Conservation (phyloP, 2,888 invertebrate genomes). For the Pteria penguin region DNA sequence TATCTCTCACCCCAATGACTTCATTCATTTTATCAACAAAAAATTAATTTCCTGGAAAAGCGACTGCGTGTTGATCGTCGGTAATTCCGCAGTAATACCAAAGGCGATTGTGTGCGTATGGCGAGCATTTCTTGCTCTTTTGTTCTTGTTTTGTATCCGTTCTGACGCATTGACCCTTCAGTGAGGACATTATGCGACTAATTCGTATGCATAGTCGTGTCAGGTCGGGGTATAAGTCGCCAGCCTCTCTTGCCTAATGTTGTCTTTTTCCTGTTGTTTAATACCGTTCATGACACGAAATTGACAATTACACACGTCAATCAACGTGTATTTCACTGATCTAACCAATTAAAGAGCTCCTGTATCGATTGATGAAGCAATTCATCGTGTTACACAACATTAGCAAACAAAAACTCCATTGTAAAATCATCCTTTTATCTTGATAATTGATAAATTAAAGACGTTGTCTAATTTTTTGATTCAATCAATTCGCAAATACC, state of each 20-base stretch:
- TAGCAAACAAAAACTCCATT: background rate
- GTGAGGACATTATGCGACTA: background rate
- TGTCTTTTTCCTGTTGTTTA: background rate
- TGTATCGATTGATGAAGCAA: background rate
- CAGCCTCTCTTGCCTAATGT: background rate
- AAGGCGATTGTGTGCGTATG: constrained; percentile 4
- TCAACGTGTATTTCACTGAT: background rate
- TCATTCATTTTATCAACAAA: background rate
- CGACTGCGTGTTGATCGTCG: constrained; percentile 29
- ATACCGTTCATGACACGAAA: background rate
- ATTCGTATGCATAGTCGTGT: constrained; percentile 33
- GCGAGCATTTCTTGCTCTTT: background rate
- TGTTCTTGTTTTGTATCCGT: background rate
- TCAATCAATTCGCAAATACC: too few species aligned
- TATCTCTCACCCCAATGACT: background rate
- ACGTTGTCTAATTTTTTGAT: too few species aligned
- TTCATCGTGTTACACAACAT: background rate
- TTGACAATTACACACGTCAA: background rate
- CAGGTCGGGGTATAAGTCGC: background rate
- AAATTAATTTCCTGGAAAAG: constrained; percentile 36
- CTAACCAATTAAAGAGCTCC: background rate
- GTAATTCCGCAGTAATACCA: constrained; percentile 28
- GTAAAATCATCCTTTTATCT: too few species aligned
- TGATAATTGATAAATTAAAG: too few species aligned
- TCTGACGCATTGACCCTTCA: background rate